A percentile compares a stretch with the other conserved stretches of the same genome.
Evolutionary conservation across 30 jellyfish, hydroid and myxozoan genomes (phyloP).

Genomic region (Turritopsis dohrnii): DNA sequence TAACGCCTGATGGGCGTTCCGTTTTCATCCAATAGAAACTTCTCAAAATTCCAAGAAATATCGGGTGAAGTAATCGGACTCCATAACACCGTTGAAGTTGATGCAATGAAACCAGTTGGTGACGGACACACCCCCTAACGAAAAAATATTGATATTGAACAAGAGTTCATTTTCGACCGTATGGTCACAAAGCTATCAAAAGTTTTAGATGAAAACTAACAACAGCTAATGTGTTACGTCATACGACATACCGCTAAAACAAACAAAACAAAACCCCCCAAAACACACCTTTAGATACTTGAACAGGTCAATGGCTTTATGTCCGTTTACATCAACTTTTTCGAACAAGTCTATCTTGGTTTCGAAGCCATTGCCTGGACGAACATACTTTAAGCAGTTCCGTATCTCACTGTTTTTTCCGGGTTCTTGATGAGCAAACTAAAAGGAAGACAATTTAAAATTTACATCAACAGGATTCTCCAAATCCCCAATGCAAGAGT

Average conservation of each 20-base stretch:
- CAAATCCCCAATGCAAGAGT: too few species aligned
- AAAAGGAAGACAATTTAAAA: not conserved
- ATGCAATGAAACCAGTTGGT: constrained; percentile 46
- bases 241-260: too few species aligned
- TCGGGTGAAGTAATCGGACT: constrained; percentile 75
- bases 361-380: constrained; percentile 92
- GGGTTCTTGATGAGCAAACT: constrained; percentile 92
- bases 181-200: not conserved
- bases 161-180: not conserved
- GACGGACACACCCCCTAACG: constrained; percentile 67
- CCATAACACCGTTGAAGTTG: constrained; percentile 56
- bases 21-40: constrained; percentile 71
- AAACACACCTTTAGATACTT: constrained; percentile 67
- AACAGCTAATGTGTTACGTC: too few species aligned
- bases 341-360: constrained; percentile 65
- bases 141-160: not conserved
- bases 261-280: not conserved
- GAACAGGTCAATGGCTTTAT: constrained; percentile 43
- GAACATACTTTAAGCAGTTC: constrained; percentile 67
- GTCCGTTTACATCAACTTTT: constrained; percentile 89
- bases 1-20: constrained; percentile 66
- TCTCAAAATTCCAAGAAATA: constrained; percentile 89
- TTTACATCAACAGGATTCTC: not conserved
- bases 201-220: too few species aligned
- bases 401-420: constrained; percentile 62